These are phyloP conservation scores for Chironomus tentans DNA, from an alignment of 2,888 invertebrate species.

Conservation along the genomic window DNA sequence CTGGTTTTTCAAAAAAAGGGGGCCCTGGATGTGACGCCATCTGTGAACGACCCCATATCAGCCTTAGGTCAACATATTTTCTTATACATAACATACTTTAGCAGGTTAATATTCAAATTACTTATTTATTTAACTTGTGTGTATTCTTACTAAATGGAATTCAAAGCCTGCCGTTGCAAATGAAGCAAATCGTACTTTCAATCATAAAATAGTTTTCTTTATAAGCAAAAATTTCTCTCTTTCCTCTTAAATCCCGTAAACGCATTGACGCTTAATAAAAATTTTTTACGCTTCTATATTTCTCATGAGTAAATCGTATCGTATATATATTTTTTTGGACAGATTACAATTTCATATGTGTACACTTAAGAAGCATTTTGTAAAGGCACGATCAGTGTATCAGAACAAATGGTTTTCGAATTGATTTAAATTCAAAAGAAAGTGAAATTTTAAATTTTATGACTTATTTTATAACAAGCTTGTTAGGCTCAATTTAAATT, in stretches of 20 bases:
- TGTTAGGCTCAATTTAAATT: not conserved
- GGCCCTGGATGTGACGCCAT: too few species aligned
- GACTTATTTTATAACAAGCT: not conserved
- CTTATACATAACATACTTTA: not conserved
- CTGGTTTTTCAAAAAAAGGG: too few species aligned
- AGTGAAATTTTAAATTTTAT: not conserved
- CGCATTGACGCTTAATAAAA: not conserved
- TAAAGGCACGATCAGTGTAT: too few species aligned
- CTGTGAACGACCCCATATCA: not conserved
- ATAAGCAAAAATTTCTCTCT: not conserved
- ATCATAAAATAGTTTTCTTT: not conserved
- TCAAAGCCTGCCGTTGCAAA: not conserved
- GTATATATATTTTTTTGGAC: not conserved
- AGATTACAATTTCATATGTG: too few species aligned
- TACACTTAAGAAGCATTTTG: too few species aligned
- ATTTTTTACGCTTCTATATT: not conserved
- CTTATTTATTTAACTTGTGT: not conserved
- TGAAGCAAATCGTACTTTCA: not conserved
- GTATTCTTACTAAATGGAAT: not conserved
- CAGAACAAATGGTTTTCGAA: too few species aligned
- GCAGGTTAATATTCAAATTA: not conserved
- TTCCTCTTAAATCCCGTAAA: not conserved
- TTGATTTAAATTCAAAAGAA: not conserved
- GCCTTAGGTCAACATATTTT: not conserved
- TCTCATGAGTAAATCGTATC: not conserved